Evolutionary conservation across 2,888 invertebrate species (phyloP), one percentile per base, ranked within the genome.

Genomic region (Eurytoma adleriae): DNA sequence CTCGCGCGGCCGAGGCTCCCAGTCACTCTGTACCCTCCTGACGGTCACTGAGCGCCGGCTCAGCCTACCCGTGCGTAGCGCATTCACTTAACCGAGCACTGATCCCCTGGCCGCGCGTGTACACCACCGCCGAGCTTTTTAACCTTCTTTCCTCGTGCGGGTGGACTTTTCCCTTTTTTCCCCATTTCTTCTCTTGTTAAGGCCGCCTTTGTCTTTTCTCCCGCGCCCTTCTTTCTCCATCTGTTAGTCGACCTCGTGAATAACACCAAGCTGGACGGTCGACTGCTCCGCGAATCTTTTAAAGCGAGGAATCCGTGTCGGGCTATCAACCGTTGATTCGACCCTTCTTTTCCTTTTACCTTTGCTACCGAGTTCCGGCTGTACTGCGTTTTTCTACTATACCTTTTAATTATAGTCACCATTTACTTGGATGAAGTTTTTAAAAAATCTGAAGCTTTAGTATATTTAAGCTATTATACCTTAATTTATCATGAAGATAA

Each of bases 61-160:
- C 12, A 13, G 7, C 16, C 40, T 40, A 40, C 14, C 54, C 16
- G 54, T 62, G 24, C 14, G 62, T 56, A 30, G 54, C 56, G 71
- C 50, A 78, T 66, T 66, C 57, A 66, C 71, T 71, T 59, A 50
- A 59, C 27, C 66, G 66, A 40, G 30, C 71, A 71, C 24, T 71
- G 64, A 70, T 77, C 77, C 66, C 54, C 2, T 4, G 18, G 40
- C 7, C 20, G 48, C 24, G 40, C 48, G 27, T 67, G 20, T 10
- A n/a, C 50, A 64, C 13, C 12, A 18, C 48, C 18, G 59, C 52
- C 30, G 52, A 52, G 50, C 67, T 61, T 68, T 73, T 67, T 73
- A 73, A 69, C 27, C 50, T 50, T 18, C 30, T 73, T 59, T 52
- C 30, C 18, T 67, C 56, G 50, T 18, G 50, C 64, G 70, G 69